phyloP scores from a whole-genome alignment of 1,140 invertebrate genomes.

The Venustaconcha ellipsiformis region DNA sequence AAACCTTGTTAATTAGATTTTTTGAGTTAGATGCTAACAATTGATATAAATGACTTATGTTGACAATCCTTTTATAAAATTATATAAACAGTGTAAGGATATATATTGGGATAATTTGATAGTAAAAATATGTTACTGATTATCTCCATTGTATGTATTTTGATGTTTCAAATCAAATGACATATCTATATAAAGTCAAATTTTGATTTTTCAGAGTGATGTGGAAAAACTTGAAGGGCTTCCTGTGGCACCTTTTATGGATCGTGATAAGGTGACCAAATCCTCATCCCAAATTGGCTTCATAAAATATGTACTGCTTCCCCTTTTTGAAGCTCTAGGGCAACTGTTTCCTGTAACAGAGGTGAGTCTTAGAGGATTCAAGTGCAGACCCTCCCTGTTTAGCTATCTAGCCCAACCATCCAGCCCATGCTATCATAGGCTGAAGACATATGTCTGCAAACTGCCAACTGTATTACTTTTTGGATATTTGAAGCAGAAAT shows the following conservation, averaged over 20 bases:
- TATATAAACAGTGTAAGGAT: not conserved
- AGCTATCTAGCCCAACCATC: too few species aligned
- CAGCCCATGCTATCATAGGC: too few species aligned
- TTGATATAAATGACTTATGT: too few species aligned
- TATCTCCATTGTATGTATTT: not conserved
- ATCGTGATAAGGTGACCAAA: slow-evolving; percentile 70
- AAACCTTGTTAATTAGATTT: too few species aligned
- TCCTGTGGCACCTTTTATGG: slow-evolving; percentile 71
- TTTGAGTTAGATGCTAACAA: too few species aligned
- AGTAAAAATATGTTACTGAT: not conserved
- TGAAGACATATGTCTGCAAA: too few species aligned
- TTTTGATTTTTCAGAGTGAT: slow-evolving; percentile 30
- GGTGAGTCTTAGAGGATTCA: slow-evolving; percentile 25
- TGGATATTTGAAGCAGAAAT: too few species aligned
- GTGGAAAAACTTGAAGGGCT: slow-evolving; percentile 68
- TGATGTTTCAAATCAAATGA: not conserved
- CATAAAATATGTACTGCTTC: slow-evolving; percentile 70
- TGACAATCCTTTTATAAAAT: not conserved
- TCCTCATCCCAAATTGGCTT: slow-evolving; percentile 70
- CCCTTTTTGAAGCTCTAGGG: slow-evolving; percentile 64
- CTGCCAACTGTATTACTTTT: too few species aligned
- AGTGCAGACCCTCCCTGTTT: too few species aligned
- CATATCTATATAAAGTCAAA: not conserved
- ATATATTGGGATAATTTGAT: not conserved
- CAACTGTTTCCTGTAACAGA: slow-evolving; percentile 51